Conservation (phyloP, 2,113 vertebrate genomes). For the Pelusios castaneus region DNA sequence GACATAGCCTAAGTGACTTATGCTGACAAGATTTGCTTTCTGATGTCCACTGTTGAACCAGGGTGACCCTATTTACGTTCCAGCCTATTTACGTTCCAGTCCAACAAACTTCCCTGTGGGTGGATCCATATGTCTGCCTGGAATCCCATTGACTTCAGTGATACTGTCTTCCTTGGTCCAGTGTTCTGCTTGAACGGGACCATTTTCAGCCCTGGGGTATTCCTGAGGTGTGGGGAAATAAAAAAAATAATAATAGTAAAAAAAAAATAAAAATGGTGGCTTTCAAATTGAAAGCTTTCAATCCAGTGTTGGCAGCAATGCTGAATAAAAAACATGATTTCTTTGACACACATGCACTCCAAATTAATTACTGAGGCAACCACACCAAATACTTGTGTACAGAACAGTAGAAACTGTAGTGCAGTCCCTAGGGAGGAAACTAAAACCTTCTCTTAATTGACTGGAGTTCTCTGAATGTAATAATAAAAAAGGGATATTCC, state of each 20-base stretch:
- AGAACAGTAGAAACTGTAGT: not conserved
- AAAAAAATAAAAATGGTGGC: not conserved
- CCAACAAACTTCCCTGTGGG: not conserved
- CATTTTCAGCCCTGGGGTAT: not conserved
- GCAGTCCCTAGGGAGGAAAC: not conserved
- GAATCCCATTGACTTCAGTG: not conserved
- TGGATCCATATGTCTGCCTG: not conserved
- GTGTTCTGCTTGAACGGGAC: not conserved
- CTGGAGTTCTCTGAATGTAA: not conserved
- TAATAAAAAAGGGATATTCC: not conserved
- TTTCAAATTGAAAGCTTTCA: slow-evolving; percentile 36
- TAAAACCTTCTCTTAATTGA: not conserved
- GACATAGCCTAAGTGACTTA: slow-evolving; percentile 41
- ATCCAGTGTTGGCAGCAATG: not conserved
- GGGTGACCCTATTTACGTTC: not conserved
- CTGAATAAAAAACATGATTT: not conserved
- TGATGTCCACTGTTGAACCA: slow-evolving; percentile 31
- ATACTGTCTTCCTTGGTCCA: not conserved
- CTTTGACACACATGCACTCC: slow-evolving; percentile 17
- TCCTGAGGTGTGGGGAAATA: not conserved
- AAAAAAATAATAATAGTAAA: not conserved
- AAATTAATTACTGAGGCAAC: slow-evolving; percentile 29
- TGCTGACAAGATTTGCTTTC: slow-evolving; percentile 39
- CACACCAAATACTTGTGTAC: not conserved
- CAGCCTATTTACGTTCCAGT: not conserved